Evolutionary conservation across 2,113 vertebrate species (phyloP).

Genomic region (Myotis davidii): DNA sequence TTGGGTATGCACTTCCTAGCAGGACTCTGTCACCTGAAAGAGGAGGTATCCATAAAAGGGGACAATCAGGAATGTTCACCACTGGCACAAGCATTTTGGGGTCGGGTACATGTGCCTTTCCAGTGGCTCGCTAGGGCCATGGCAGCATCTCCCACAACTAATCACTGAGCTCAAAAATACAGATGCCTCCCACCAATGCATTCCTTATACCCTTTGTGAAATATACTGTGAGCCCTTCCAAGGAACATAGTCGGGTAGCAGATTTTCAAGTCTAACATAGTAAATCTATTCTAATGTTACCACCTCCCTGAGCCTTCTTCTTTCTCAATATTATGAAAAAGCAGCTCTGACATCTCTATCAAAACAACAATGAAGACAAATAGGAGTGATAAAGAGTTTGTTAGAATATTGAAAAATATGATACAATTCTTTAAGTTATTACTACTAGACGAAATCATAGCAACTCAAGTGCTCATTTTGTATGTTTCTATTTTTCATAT

Average conservation of each 20-base stretch:
- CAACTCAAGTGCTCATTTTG: conserved; percentile 27
- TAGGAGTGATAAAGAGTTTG: neutral
- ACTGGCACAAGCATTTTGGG: neutral
- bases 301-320: neutral
- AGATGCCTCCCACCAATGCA: neutral
- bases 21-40: neutral
- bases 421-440: neutral
- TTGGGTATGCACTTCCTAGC: neutral
- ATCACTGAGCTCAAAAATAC: neutral
- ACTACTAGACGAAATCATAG: neutral
- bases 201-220: neutral
- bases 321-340: neutral
- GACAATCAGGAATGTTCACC: neutral
- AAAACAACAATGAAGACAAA: neutral
- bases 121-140: neutral
- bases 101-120: neutral
- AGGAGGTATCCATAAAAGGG: neutral
- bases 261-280: neutral
- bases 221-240: neutral
- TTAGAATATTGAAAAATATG: neutral
- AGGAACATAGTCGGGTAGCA: neutral
- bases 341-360: neutral
- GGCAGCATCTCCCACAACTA: neutral
- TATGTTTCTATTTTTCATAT: neutral
- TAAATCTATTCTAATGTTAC: neutral